Evolutionary conservation across 2,113 vertebrate genomes (phyloP), one percentile per base, ranked within the genome.

Genomic region (Malurus melanocephalus): DNA sequence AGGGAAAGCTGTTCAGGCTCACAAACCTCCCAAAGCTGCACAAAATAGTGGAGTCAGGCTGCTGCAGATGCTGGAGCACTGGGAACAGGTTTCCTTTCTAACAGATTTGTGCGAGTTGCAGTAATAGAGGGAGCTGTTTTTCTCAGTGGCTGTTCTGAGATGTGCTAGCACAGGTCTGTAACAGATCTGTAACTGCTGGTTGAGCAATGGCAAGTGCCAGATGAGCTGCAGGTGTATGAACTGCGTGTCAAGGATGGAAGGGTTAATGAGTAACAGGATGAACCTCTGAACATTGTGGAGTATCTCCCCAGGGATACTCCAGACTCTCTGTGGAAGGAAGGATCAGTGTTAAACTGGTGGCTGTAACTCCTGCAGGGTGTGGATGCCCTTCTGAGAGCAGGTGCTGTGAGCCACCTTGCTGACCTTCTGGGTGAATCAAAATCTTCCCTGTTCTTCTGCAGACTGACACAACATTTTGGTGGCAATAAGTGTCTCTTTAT

Each of bases 231-330:
- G 59, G 92, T 94, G 59, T 35, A 55, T 87, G 93, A 93, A 82
- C 79, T 85, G 32, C 0, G 1, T 83, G 85, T 89, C 93, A 94
- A 93, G 82, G 93, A 77, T 91, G 72, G 69, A 72, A 45, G 74
- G 53, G 87, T 92, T 95, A 94, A 92, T 88, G 69, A 94, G 13
- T 92, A 86, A 93, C 80, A 78, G 51, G 20, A 32, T 45, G 78
- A 80, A 89, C 27, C 79, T 91, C 79, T 64, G 91, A 76, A 65
- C 53, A 5, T 22, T 60, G 73, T 75, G 61, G 65, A 62, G 18
- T 89, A 30, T 30, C 65, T 83, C 65, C 14, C 7, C 28, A 33
- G 28, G 66, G 64, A 43, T 40, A 60, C 16, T 53, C 33, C 28
- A 91, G 60, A 13, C 61, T 59, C 27, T 64, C 10, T 40, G 71